A percentile compares a stretch with the other conserved stretches of the same genome.
Evolutionary conservation across 2,113 vertebrate species (phyloP).

Genomic region (Hippolais icterina): DNA sequence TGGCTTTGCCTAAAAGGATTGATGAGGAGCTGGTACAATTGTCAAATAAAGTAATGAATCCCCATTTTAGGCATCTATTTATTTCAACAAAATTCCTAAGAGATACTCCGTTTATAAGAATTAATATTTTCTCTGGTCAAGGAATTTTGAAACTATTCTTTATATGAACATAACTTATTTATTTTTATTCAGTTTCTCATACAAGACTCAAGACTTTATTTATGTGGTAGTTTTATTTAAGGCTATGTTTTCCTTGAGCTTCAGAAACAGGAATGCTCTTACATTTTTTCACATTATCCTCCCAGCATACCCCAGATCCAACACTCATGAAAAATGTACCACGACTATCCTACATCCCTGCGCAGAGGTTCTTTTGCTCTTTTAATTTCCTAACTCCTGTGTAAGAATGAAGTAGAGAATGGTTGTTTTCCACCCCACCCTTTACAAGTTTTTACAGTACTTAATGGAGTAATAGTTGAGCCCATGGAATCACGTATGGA

Average conservation of each 20-base stretch:
- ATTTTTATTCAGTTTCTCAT: not conserved
- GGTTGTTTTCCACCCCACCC: not conserved
- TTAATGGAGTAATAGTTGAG: not conserved
- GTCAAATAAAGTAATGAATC: not conserved
- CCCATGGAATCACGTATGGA: not conserved
- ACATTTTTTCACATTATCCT: not conserved
- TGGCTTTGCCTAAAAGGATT: not conserved
- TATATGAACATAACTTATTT: not conserved
- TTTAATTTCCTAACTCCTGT: not conserved
- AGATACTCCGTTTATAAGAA: not conserved
- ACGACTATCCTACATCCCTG: not conserved
- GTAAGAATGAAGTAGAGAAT: not conserved
- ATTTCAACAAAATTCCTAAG: constrained; percentile 40
- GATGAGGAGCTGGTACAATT: not conserved
- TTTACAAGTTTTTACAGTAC: not conserved
- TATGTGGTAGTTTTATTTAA: not conserved
- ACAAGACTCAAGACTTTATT: not conserved
- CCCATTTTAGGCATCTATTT: constrained; percentile 22
- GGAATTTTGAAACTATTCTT: not conserved
- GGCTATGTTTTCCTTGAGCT: not conserved
- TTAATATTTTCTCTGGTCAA: not conserved
- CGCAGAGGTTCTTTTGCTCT: not conserved
- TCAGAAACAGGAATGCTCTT: not conserved
- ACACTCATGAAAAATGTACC: not conserved
- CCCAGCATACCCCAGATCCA: not conserved